Evolutionary conservation across 2,888 invertebrate genomes (phyloP).

Genomic region (Molanna angustata): DNA sequence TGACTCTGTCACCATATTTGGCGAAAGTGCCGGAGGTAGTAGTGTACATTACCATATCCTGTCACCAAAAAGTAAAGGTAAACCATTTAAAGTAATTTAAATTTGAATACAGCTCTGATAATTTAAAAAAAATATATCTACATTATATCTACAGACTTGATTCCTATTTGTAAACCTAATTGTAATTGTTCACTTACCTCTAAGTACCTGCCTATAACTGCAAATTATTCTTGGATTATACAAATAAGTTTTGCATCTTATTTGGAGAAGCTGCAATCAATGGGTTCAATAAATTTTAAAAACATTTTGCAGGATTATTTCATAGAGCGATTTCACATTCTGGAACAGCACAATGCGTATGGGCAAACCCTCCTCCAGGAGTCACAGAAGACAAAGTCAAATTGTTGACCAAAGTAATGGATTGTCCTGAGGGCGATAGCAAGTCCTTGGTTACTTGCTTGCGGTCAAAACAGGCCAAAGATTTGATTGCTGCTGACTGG

Average conservation of each 20-base stretch:
- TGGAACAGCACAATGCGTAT: slow-evolving; percentile 66
- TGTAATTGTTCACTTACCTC: too few relatives aligned
- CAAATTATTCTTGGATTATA: not conserved
- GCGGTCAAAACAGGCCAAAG: slow-evolving; percentile 56
- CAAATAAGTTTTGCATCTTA: not conserved
- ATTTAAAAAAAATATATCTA: too few relatives aligned
- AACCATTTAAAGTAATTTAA: slow-evolving; percentile 14
- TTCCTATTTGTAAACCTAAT: too few relatives aligned
- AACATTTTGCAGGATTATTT: slow-evolving; percentile 57
- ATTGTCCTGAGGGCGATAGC: slow-evolving; percentile 56
- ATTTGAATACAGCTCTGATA: too few relatives aligned
- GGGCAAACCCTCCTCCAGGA: slow-evolving; percentile 63
- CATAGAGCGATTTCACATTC: slow-evolving; percentile 74
- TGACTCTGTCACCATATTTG: slow-evolving; percentile 63
- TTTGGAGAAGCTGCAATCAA: not conserved
- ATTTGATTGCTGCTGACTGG: slow-evolving; percentile 64
- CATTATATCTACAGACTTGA: too few relatives aligned
- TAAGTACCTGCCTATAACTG: too few relatives aligned
- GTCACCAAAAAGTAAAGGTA: slow-evolving; percentile 57
- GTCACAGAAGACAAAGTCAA: slow-evolving; percentile 57
- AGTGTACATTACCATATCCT: slow-evolving; percentile 69
- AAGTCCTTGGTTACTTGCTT: slow-evolving; percentile 60
- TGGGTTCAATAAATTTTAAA: slow-evolving; percentile 8
- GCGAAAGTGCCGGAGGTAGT: slow-evolving; percentile 68
- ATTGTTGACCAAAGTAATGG: slow-evolving; percentile 58